Conservation (phyloP, 1,140 invertebrate species). For the Drosophila kurseongensis region DNA sequence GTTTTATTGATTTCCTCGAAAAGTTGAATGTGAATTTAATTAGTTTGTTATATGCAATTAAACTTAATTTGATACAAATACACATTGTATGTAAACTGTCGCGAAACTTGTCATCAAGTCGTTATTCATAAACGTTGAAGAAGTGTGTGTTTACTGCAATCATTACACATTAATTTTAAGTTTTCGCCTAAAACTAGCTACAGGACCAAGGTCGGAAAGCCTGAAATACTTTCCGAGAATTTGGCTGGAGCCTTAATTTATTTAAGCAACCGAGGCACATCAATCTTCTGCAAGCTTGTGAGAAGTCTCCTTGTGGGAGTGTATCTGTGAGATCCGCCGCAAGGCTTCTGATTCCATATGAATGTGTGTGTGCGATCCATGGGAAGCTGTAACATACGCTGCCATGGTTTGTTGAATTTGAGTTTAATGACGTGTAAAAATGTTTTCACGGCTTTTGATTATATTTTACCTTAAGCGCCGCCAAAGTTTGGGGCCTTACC, state of each 20-base stretch:
- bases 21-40: slow-evolving; percentile 41
- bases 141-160: slow-evolving; percentile 55
- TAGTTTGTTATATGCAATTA: slow-evolving; percentile 59
- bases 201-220: slow-evolving; percentile 12
- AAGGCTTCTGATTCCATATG: slow-evolving; percentile 29
- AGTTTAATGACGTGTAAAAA: slow-evolving; percentile 83
- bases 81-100: slow-evolving; percentile 42
- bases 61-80: slow-evolving; percentile 56
- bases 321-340: slow-evolving; percentile 23
- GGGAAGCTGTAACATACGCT: slow-evolving; percentile 71
- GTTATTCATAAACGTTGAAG: slow-evolving; percentile 60
- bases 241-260: slow-evolving; percentile 64
- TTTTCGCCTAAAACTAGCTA: slow-evolving; percentile 59
- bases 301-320: slow-evolving; percentile 30
- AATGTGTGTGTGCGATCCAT: slow-evolving; percentile 26
- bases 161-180: slow-evolving; percentile 74
- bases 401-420: slow-evolving; percentile 81
- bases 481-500: slow-evolving; percentile 56
- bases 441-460: slow-evolving; percentile 83
- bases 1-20: slow-evolving; percentile 57
- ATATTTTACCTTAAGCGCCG: slow-evolving; percentile 79
- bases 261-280: slow-evolving; percentile 72
- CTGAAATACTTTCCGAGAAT: slow-evolving; percentile 12
- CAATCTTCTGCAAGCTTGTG: slow-evolving; percentile 68
- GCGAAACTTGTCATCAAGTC: slow-evolving; percentile 54